Conservation (phyloP, 2,113 vertebrate species). For the Salvelinus fontinalis region DNA sequence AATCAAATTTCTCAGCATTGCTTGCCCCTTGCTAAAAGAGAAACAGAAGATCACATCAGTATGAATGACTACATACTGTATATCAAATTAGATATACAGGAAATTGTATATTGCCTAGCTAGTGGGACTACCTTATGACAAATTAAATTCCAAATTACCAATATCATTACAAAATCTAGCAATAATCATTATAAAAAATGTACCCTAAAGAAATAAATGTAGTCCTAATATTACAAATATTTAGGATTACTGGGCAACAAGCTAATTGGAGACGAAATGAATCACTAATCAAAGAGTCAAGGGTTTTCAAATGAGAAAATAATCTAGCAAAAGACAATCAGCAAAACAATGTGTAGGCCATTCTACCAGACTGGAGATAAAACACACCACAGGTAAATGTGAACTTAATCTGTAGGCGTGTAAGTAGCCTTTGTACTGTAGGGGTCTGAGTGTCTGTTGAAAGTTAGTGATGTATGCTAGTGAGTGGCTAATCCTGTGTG, state of each 20-base stretch:
- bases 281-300: slow-evolving; percentile 41
- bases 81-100: background rate
- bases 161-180: slow-evolving; percentile 8
- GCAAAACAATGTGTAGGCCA: background rate
- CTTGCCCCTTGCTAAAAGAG: slow-evolving; percentile 92
- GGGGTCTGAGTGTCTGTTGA: background rate
- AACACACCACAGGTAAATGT: background rate
- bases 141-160: background rate
- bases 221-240: slow-evolving; percentile 38
- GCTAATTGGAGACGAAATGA: slow-evolving; percentile 50
- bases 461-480: slow-evolving; percentile 1
- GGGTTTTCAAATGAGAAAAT: slow-evolving; percentile 1
- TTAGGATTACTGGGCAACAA: slow-evolving; percentile 54
- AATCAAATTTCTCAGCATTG: slow-evolving; percentile 98
- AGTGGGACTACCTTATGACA: background rate
- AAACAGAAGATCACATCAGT: slow-evolving; percentile 51
- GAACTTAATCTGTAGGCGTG: background rate
- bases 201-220: slow-evolving; percentile 25
- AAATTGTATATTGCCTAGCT: background rate
- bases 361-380: background rate
- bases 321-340: background rate
- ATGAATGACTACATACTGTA: background rate
- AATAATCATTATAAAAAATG: background rate
- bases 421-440: background rate
- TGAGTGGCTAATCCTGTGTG: background rate